Evolutionary conservation across 1,140 invertebrate genomes (phyloP).

Genomic region (Branchinecta lynchi): DNA sequence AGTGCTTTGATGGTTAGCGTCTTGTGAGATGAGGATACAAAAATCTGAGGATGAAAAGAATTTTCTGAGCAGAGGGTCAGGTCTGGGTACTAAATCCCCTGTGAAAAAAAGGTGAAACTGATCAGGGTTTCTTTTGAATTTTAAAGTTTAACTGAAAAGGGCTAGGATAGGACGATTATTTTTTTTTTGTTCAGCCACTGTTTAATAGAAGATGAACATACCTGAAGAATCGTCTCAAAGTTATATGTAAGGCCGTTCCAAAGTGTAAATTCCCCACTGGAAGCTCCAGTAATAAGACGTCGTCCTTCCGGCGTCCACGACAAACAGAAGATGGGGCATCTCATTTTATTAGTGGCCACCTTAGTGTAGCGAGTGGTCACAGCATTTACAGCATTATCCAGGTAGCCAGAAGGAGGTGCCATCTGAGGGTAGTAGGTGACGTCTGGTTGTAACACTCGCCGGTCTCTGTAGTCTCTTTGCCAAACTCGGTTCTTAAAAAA

Average conservation of each 20-base stretch:
- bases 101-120: too few species aligned
- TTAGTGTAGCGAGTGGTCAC: constrained; percentile 55
- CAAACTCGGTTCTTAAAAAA: constrained; percentile 60
- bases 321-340: constrained; percentile 96
- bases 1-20: too few species aligned
- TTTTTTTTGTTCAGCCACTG: too few species aligned
- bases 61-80: too few species aligned
- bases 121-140: too few species aligned
- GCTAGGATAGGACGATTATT: too few species aligned
- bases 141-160: too few species aligned
- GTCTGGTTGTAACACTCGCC: constrained; percentile 74
- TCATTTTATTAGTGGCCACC: constrained; percentile 97
- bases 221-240: constrained; percentile 99
- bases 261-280: constrained; percentile 95
- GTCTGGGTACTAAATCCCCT: too few species aligned
- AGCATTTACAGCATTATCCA: constrained; percentile 90
- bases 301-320: constrained; percentile 98
- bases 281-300: constrained; percentile 91
- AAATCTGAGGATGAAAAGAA: too few species aligned
- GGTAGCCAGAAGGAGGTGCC: constrained; percentile 69
- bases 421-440: constrained; percentile 67
- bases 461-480: constrained; percentile 78
- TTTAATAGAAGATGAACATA: constrained; percentile 30
- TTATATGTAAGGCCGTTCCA: constrained; percentile 99
- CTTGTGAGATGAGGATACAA: too few species aligned